These are phyloP conservation scores for Cydia splendana DNA, from an alignment of 1,140 invertebrate genomes.

Conservation along the genomic window DNA sequence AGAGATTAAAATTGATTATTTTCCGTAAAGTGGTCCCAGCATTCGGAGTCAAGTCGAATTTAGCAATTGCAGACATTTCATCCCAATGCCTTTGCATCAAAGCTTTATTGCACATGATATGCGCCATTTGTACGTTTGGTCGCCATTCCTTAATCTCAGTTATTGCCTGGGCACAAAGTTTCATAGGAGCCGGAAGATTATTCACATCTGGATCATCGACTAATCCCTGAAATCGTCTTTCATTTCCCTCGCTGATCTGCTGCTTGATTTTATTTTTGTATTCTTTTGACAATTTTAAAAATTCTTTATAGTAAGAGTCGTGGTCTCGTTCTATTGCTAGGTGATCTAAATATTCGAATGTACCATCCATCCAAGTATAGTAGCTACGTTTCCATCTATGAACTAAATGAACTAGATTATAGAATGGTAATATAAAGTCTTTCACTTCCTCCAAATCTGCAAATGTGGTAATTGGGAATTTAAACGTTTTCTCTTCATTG, in stretches of 20 bases:
- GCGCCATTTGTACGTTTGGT: slow-evolving; percentile 88
- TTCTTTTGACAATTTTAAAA: slow-evolving; percentile 88
- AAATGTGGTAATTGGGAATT: slow-evolving; percentile 87
- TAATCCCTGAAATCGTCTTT: slow-evolving; percentile 83
- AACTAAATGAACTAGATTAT: slow-evolving; percentile 82
- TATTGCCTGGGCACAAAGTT: slow-evolving; percentile 85
- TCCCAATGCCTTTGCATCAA: slow-evolving; percentile 94
- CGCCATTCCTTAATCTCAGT: slow-evolving; percentile 90
- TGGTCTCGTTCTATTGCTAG: slow-evolving; percentile 86
- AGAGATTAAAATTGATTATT: slow-evolving; percentile 88
- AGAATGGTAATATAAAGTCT: slow-evolving; percentile 85
- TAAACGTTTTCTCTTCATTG: slow-evolving; percentile 92
- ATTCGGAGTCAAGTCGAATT: slow-evolving; percentile 91
- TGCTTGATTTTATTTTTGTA: slow-evolving; percentile 91
- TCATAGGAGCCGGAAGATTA: slow-evolving; percentile 88
- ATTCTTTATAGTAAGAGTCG: slow-evolving; percentile 87
- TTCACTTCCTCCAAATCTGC: slow-evolving; percentile 87
- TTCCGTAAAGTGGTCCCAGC: slow-evolving; percentile 92
- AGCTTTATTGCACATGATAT: slow-evolving; percentile 93
- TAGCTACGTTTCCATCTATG: slow-evolving; percentile 89
- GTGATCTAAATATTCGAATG: slow-evolving; percentile 90
- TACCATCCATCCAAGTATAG: slow-evolving; percentile 93
- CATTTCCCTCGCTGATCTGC: slow-evolving; percentile 84
- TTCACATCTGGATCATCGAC: slow-evolving; percentile 89
- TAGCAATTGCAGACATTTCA: slow-evolving; percentile 91